Conservation (phyloP, 2,888 invertebrate genomes). For the Meliscaeva auricollis region DNA sequence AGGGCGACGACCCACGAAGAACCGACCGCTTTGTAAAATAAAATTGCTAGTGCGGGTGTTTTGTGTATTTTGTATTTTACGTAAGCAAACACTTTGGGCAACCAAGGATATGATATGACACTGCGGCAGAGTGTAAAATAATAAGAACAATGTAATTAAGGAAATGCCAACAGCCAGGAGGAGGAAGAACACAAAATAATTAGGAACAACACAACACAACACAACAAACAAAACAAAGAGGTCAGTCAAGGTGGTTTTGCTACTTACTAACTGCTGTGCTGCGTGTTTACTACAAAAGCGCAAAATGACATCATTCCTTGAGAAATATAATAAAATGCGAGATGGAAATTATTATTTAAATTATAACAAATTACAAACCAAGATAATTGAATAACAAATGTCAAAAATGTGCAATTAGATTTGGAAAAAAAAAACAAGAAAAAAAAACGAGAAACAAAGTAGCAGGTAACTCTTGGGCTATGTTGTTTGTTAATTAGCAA, state of each 20-base stretch:
- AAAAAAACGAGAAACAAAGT: neutral
- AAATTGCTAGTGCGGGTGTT: slow-evolving; percentile 18
- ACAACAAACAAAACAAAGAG: slow-evolving; percentile 51
- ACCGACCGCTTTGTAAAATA: neutral
- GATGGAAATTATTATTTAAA: slow-evolving; percentile 45
- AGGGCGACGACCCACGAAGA: slow-evolving; percentile 5
- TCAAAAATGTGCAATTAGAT: slow-evolving; percentile 48
- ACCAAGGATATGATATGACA: slow-evolving; percentile 11
- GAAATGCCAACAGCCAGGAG: slow-evolving; percentile 5
- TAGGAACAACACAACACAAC: slow-evolving; percentile 21
- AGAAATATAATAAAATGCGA: slow-evolving; percentile 27
- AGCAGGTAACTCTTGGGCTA: neutral
- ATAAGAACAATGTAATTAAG: slow-evolving; percentile 37
- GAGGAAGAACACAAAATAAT: slow-evolving; percentile 17
- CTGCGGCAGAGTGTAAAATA: slow-evolving; percentile 39
- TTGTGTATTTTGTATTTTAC: neutral
- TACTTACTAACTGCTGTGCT: slow-evolving; percentile 67
- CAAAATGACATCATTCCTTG: slow-evolving; percentile 73
- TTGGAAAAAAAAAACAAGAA: slow-evolving; percentile 7
- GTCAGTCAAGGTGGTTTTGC: slow-evolving; percentile 68
- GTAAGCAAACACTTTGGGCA: neutral
- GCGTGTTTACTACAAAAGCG: slow-evolving; percentile 70
- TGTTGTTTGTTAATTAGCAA: neutral
- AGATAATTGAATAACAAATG: slow-evolving; percentile 54
- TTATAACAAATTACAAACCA: slow-evolving; percentile 31